A percentile compares a stretch with the other conserved stretches of the same genome.
Conservation (phyloP, 2,113 vertebrate species). For the Rousettus leschenaultii region DNA sequence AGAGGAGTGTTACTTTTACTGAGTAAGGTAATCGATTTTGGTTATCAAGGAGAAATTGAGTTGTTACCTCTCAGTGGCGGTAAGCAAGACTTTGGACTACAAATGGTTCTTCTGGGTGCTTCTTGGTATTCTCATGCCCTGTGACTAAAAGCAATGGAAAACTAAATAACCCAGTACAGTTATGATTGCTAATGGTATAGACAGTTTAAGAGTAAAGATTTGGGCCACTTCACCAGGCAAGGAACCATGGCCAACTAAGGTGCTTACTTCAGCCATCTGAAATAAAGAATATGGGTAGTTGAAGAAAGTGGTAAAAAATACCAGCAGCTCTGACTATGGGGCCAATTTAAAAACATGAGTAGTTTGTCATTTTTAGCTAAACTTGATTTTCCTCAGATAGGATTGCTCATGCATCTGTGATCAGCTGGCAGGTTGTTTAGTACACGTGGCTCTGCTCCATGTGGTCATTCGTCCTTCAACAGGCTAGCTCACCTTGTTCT, state of each 20-base stretch:
- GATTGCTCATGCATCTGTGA: neutral
- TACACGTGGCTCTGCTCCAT: neutral
- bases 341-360: neutral
- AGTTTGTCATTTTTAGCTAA: neutral
- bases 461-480: neutral
- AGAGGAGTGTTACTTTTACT: neutral
- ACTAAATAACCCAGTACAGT: neutral
- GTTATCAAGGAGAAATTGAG: neutral
- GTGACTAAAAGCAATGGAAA: neutral
- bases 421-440: neutral
- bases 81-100: neutral
- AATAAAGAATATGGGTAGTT: neutral
- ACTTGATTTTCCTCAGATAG: neutral
- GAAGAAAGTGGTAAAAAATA: neutral
- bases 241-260: neutral
- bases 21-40: neutral
- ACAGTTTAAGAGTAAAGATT: neutral
- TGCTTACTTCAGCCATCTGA: neutral
- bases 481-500: neutral
- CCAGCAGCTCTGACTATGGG: neutral
- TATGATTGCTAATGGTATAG: neutral
- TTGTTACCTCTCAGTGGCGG: neutral
- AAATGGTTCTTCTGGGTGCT: neutral
- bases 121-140: neutral
- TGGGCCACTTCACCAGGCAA: neutral